A percentile compares a stretch with the other conserved stretches of the same genome.
These are phyloP conservation scores for Clupea harengus DNA, from an alignment of 2,113 vertebrate species.

Conservation along the genomic window DNA sequence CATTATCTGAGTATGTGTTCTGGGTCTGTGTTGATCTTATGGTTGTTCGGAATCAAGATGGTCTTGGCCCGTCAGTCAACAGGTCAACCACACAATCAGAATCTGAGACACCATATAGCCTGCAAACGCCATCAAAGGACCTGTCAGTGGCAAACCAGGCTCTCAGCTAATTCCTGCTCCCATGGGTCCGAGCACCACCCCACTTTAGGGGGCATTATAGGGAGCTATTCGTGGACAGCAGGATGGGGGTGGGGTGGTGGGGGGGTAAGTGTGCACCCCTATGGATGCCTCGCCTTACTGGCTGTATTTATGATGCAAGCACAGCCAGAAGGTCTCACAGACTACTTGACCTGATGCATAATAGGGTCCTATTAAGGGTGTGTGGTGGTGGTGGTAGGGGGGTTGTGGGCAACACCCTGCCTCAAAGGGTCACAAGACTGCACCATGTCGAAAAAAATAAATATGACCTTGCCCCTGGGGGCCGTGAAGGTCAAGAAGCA, in stretches of 20 bases:
- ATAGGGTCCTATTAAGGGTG: background rate
- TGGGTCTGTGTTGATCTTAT: background rate
- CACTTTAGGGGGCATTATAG: background rate
- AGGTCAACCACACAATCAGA: background rate
- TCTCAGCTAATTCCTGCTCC: background rate
- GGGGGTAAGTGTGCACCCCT: slow-evolving; percentile 40
- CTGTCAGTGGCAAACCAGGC: background rate
- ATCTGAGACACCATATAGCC: background rate
- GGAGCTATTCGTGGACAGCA: slow-evolving; percentile 62
- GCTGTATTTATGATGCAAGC: slow-evolving; percentile 53
- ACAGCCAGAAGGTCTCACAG: slow-evolving; percentile 28
- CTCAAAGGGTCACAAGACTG: background rate
- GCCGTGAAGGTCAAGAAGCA: background rate
- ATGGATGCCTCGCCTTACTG: slow-evolving; percentile 62
- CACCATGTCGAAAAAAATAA: background rate
- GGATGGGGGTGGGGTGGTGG: slow-evolving; percentile 27
- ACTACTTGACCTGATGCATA: background rate
- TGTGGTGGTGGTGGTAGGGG: background rate
- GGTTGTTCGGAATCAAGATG: background rate
- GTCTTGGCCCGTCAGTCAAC: background rate
- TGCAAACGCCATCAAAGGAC: background rate
- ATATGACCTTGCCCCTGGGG: background rate
- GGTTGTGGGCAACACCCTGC: background rate
- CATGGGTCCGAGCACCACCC: background rate
- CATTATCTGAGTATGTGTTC: background rate